Conservation (phyloP, 1,140 invertebrate genomes). For the Micrasema minimum region DNA sequence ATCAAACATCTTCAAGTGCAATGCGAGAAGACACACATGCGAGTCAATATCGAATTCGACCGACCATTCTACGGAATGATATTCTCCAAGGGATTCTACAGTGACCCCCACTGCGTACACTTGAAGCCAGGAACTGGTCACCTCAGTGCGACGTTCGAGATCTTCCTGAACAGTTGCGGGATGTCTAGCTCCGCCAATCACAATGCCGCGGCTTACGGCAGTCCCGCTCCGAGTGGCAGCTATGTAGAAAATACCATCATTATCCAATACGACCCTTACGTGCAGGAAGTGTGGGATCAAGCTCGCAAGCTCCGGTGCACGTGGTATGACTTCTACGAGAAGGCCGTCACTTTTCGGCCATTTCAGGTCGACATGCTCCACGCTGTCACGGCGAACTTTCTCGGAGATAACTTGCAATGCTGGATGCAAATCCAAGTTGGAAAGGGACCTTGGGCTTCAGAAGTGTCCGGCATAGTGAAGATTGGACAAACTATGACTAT, state of each 20-base stretch:
- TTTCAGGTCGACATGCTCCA: constrained; percentile 96
- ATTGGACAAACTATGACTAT: constrained; percentile 97
- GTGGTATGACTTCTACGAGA: constrained; percentile 96
- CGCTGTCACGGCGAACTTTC: constrained; percentile 92
- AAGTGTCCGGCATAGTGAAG: constrained; percentile 94
- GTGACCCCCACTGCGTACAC: constrained; percentile 90
- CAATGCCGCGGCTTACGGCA: constrained; percentile 81
- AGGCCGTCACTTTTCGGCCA: constrained; percentile 91
- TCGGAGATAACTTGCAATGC: constrained; percentile 93
- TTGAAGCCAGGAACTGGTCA: constrained; percentile 89
- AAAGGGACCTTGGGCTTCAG: constrained; percentile 93
- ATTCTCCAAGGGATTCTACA: constrained; percentile 93
- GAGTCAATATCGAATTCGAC: constrained; percentile 94
- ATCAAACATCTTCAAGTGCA: constrained; percentile 93
- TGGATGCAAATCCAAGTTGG: constrained; percentile 98
- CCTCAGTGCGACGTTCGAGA: constrained; percentile 90
- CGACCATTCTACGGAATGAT: constrained; percentile 96
- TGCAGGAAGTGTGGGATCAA: constrained; percentile 92
- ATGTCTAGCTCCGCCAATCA: constrained; percentile 90
- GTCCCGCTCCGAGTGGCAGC: constrained; percentile 86
- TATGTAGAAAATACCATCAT: constrained; percentile 96
- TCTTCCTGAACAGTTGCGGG: constrained; percentile 90
- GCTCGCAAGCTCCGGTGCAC: constrained; percentile 87
- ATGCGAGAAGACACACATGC: constrained; percentile 95
- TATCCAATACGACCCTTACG: constrained; percentile 93